These are phyloP conservation scores for Drosophila buzzatii DNA, from an alignment of 2,888 invertebrate species.

Conservation along the genomic window DNA sequence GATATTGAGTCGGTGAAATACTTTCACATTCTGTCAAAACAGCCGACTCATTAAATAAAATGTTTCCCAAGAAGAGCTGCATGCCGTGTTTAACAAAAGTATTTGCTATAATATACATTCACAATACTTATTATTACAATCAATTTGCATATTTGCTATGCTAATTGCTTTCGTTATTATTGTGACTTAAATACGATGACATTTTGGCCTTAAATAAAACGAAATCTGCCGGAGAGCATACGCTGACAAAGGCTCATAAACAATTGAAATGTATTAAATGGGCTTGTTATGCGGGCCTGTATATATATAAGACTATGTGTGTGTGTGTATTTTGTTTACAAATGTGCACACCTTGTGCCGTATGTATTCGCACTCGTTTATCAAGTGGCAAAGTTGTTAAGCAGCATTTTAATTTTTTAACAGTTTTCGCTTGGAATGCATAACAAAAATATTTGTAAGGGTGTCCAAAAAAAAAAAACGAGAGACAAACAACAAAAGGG, in stretches of 20 bases:
- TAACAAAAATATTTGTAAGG: constrained; percentile 56
- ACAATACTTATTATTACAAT: constrained; percentile 45
- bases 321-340: constrained; percentile 16
- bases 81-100: constrained; percentile 26
- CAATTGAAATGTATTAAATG: constrained; percentile 41
- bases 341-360: constrained; percentile 47
- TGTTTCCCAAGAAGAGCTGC: constrained; percentile 5
- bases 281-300: constrained; percentile 8
- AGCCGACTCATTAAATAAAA: constrained; percentile 25
- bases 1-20: constrained; percentile 12
- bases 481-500: constrained; percentile 59
- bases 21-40: constrained; percentile 20
- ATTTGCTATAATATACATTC: constrained; percentile 44
- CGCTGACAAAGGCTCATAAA: constrained; percentile 61
- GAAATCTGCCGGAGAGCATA: constrained; percentile 7
- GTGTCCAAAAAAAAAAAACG: constrained; percentile 45
- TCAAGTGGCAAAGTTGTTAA: constrained; percentile 72
- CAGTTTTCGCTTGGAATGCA: constrained; percentile 61
- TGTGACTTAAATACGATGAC: constrained; percentile 64
- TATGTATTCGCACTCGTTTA: constrained; percentile 65
- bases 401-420: constrained; percentile 76
- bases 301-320: not conserved
- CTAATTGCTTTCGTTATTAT: constrained; percentile 43
- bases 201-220: constrained; percentile 61
- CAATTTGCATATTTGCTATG: constrained; percentile 55